Percentiles rank a stretch among this genome's conserved stretches.
phyloP scores from a whole-genome alignment of 2,888 invertebrate genomes.

The Drosophila phalerata region DNA sequence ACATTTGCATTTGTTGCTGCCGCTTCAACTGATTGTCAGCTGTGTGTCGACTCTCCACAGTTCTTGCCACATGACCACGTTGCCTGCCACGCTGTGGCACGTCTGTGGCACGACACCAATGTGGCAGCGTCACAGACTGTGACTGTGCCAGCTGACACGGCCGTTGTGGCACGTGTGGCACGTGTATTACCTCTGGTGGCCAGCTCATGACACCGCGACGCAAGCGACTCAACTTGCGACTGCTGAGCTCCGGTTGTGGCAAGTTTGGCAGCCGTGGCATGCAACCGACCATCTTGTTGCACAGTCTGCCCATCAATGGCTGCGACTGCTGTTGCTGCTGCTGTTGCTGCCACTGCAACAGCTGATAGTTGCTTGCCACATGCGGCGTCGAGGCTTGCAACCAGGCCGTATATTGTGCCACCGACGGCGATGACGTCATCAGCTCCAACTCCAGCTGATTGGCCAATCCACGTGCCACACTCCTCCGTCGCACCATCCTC shows the following conservation, averaged over 20 bases:
- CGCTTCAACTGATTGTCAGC: conserved; percentile 10
- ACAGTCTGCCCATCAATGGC: conserved; percentile 12
- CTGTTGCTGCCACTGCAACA: conserved; percentile 9
- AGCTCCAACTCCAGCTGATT: conserved; percentile 34
- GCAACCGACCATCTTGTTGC: conserved; percentile 41
- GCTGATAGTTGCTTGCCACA: not conserved
- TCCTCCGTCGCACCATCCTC: conserved; percentile 53
- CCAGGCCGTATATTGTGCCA: conserved; percentile 6
- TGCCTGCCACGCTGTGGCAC: not conserved
- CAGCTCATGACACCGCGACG: conserved; percentile 43
- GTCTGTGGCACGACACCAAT: conserved; percentile 7
- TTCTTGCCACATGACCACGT: not conserved
- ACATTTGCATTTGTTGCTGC: conserved; percentile 4
- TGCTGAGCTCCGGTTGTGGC: conserved; percentile 35
- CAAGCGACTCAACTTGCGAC: conserved; percentile 39
- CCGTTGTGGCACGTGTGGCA: not conserved
- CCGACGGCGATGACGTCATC: not conserved
- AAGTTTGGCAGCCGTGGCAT: conserved; percentile 33
- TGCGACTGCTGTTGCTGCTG: conserved; percentile 4
- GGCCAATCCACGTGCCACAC: conserved; percentile 25
- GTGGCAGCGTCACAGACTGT: not conserved
- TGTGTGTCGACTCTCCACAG: not conserved
- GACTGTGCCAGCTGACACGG: not conserved
- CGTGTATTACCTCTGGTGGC: not conserved
- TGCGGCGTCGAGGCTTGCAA: not conserved